Percentiles rank a stretch among this genome's conserved stretches.
These are phyloP conservation scores for Nowickia ferox DNA, from an alignment of 2,888 invertebrate genomes.

Conservation along the genomic window DNA sequence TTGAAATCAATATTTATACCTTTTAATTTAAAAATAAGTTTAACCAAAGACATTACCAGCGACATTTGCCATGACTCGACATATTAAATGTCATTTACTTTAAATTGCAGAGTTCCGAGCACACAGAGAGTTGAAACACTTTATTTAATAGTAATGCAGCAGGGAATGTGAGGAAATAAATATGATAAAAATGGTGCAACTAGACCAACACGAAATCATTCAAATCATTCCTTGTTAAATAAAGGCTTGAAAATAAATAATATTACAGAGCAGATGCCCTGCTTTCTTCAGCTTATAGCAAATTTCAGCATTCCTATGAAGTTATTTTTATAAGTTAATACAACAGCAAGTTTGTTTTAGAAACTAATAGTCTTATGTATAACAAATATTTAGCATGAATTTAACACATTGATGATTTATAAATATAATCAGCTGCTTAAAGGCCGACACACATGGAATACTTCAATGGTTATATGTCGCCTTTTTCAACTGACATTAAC, in stretches of 20 bases:
- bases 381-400: too few species aligned
- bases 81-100: slow-evolving; percentile 43
- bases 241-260: too few species aligned
- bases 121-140: slow-evolving; percentile 20
- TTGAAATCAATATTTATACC: slow-evolving; percentile 67
- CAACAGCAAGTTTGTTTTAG: too few species aligned
- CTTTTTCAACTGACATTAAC: too few species aligned
- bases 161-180: not conserved
- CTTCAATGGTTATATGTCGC: too few species aligned
- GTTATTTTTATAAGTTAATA: too few species aligned
- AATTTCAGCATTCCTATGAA: not conserved
- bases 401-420: too few species aligned
- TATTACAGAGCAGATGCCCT: not conserved
- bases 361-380: too few species aligned
- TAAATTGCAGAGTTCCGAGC: slow-evolving; percentile 1
- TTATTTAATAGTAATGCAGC: not conserved
- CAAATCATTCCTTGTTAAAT: too few species aligned
- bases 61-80: slow-evolving; percentile 53
- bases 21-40: slow-evolving; percentile 1
- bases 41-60: slow-evolving; percentile 43
- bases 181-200: not conserved
- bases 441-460: too few species aligned
- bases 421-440: too few species aligned
- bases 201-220: not conserved
- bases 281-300: not conserved